Base-by-base conservation (phyloP, 2,888 invertebrate genomes). In the Lepidocyrtoides sp. region DNA sequence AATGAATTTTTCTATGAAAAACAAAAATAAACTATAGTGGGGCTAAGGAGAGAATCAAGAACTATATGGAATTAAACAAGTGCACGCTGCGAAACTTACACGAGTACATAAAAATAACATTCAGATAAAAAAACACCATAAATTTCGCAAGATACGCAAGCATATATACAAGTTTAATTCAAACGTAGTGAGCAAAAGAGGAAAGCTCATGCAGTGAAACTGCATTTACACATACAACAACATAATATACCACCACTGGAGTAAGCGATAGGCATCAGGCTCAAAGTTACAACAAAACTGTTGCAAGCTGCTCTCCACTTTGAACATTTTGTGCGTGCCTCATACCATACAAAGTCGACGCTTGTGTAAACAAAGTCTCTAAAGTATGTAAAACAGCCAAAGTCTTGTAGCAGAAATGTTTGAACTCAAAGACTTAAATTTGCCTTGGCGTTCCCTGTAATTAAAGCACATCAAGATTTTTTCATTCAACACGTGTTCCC, bases 401-500 rank as follows among this genome's bases (percentile, higher is more conserved):
- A n/a, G n/a, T n/a, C n/a, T n/a, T n/a, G n/a, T n/a, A 48, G 10
- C 14, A 8, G 2, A 48, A 12, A 48, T 12, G 14, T 48, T 12
- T 23, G 60, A 26, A 48, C 48, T 48, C 41, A 60, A 12, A 60
- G 8, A 26, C 41, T 60, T 12, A 17, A 20, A 12, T 41, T 69
- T 10, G 36, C 36, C 12, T 69, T 41, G n/a, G 29, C 41, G 84
- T 51, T 44, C 84, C 69, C 57, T 77, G 77, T 86, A 86, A 86
- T 86, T 86, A 86, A 84, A 84, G 69, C 48, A 20, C 69, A 69
- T 66, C 29, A 77, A 32, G 26, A 57, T 36, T 60, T 77, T 75
- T 72, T 84, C 69, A 48, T 54, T 85, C 75, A 85, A 86, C 86
- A 86, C 86, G 75, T 86, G 86, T 77, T 60, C 77, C 51, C 29